phyloP scores from a whole-genome alignment of 1,140 invertebrate species.

The Sminthurides bifidus region DNA sequence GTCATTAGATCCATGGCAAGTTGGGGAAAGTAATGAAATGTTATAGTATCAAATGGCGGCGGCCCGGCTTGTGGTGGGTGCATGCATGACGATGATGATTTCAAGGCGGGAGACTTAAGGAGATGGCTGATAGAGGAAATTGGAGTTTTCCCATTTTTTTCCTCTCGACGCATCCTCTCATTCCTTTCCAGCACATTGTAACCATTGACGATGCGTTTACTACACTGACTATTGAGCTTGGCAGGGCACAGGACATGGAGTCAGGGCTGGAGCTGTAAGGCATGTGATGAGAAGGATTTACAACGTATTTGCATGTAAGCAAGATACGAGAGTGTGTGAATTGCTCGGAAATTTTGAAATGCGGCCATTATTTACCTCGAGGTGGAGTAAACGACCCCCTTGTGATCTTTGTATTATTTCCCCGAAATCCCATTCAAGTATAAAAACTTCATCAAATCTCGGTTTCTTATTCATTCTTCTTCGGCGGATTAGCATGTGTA shows the following conservation, averaged over 20 bases:
- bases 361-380: conserved; percentile 15
- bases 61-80: too few relatives aligned
- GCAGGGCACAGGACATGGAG: background rate
- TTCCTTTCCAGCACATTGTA: background rate
- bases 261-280: background rate
- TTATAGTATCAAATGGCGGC: too few relatives aligned
- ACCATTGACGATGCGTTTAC: too few relatives aligned
- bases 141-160: conserved; percentile 27
- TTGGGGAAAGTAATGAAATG: too few relatives aligned
- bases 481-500: conserved; percentile 4
- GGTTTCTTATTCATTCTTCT: conserved; percentile 8
- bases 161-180: background rate
- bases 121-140: conserved; percentile 24
- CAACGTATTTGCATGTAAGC: conserved; percentile 2
- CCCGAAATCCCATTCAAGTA: conserved; percentile 21
- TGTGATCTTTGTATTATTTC: conserved; percentile 25
- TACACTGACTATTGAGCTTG: too few relatives aligned
- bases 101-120: conserved; percentile 3
- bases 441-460: conserved; percentile 26
- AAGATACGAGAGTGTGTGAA: conserved; percentile 12
- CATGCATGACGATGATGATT: background rate
- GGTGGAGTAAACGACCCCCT: conserved; percentile 19
- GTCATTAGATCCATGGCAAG: too few relatives aligned
- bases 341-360: conserved; percentile 23
- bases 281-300: background rate